These are phyloP conservation scores for Dromiciops gliroides DNA, from an alignment of 2,113 vertebrate genomes.

Conservation along the genomic window DNA sequence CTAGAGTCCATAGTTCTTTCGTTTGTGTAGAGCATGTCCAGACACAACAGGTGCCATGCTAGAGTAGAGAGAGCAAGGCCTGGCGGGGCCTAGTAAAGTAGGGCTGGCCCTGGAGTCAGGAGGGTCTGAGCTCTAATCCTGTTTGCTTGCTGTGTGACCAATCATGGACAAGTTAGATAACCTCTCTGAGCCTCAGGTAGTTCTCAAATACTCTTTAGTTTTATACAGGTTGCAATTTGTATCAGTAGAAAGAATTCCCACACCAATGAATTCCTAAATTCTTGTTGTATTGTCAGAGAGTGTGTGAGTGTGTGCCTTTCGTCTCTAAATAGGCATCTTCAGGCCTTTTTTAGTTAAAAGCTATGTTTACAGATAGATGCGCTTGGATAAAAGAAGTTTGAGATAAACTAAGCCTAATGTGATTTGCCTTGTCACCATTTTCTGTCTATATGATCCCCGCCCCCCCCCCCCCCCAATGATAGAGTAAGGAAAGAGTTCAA, in stretches of 20 bases:
- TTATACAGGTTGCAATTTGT: background rate
- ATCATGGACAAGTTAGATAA: too few species aligned
- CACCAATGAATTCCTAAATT: background rate
- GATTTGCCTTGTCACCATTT: background rate
- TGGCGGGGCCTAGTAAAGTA: background rate
- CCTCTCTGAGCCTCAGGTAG: background rate
- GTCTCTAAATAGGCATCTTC: background rate
- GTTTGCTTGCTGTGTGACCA: background rate
- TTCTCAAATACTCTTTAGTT: background rate
- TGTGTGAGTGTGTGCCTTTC: too few species aligned
- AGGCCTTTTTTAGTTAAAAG: background rate
- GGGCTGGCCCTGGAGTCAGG: background rate
- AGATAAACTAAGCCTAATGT: background rate
- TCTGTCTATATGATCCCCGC: background rate
- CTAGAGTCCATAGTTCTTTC: background rate
- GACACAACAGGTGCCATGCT: background rate
- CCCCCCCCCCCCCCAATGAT: too few species aligned
- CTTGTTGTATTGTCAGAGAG: background rate
- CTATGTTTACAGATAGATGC: background rate
- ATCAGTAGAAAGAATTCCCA: background rate
- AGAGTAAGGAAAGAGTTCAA: background rate
- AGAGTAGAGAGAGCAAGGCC: background rate
- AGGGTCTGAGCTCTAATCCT: slow-evolving; percentile 16
- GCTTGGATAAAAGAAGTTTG: background rate
- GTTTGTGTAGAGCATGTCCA: background rate